Conservation (phyloP, 2,113 vertebrate species). For the Lagopus muta region DNA sequence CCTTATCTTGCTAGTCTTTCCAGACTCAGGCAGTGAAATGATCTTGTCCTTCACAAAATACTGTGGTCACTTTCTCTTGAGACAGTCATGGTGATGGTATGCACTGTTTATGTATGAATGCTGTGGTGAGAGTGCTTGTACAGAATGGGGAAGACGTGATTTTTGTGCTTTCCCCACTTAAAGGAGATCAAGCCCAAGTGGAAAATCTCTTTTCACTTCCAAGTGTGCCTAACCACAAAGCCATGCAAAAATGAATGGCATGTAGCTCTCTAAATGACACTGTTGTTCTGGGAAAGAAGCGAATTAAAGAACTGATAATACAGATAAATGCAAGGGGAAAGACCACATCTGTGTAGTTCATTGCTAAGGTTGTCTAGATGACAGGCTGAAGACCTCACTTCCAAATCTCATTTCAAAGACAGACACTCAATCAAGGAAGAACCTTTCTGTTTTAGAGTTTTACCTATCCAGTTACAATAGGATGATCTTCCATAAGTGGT, state of each 20-base stretch:
- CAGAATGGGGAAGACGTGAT: neutral
- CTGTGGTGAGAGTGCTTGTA: neutral
- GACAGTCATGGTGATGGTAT: neutral
- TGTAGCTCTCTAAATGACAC: neutral
- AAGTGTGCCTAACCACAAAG: neutral
- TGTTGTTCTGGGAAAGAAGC: neutral
- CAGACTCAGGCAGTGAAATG: neutral
- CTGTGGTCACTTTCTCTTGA: neutral
- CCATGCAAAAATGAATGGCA: neutral
- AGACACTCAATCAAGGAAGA: rapidly evolving
- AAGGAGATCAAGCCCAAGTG: neutral
- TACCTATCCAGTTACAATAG: neutral
- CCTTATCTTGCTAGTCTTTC: neutral
- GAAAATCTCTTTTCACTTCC: neutral
- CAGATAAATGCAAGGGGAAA: neutral
- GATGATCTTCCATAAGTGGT: neutral
- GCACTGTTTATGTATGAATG: neutral
- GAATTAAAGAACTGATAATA: neutral
- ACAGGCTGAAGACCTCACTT: neutral
- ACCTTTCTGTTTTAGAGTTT: neutral
- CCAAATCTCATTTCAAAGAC: neutral
- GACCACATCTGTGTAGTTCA: neutral
- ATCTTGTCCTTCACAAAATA: neutral
- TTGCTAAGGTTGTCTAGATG: neutral
- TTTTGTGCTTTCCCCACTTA: neutral